Evolutionary conservation across 2,888 invertebrate genomes (phyloP).

Genomic region (Steinernema carpocapsae): DNA sequence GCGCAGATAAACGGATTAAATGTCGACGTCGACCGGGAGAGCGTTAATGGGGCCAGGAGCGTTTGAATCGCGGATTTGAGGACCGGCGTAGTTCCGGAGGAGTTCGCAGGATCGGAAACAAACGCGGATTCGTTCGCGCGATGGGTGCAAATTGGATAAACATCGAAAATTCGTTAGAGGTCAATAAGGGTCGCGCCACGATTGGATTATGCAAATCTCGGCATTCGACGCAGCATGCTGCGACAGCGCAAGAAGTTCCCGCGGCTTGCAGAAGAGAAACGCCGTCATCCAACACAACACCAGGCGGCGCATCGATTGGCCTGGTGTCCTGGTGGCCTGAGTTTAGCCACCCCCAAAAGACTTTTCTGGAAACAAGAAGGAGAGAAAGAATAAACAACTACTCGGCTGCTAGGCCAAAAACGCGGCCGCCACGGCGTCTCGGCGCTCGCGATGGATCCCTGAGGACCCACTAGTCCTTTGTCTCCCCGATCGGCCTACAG

Average conservation of each 20-base stretch:
- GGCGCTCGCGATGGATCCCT: constrained; percentile 6
- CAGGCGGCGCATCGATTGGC: constrained; percentile 21
- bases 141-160: constrained; percentile 9
- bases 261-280: neutral
- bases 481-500: constrained; percentile 19
- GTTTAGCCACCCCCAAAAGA: constrained; percentile 34
- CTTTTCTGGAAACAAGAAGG: constrained; percentile 33
- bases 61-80: neutral
- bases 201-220: constrained; percentile 33
- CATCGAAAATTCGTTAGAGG: constrained; percentile 31
- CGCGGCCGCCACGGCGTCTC: constrained; percentile 1
- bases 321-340: constrained; percentile 14
- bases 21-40: constrained; percentile 30
- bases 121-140: neutral
- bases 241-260: constrained; percentile 22
- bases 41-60: constrained; percentile 22
- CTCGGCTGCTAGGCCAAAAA: constrained; percentile 18
- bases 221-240: constrained; percentile 14
- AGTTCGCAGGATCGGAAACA: neutral
- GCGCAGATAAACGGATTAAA: constrained; percentile 17
- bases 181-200: constrained; percentile 14
- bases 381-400: constrained; percentile 30
- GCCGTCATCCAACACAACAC: constrained; percentile 12
- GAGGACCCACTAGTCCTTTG: constrained; percentile 18
- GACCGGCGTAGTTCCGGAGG: neutral